Evolutionary conservation across 2,797 vertebrate species (phyloP), one percentile per base, ranked within the genome.

Genomic region (Furcifer pardalis): DNA sequence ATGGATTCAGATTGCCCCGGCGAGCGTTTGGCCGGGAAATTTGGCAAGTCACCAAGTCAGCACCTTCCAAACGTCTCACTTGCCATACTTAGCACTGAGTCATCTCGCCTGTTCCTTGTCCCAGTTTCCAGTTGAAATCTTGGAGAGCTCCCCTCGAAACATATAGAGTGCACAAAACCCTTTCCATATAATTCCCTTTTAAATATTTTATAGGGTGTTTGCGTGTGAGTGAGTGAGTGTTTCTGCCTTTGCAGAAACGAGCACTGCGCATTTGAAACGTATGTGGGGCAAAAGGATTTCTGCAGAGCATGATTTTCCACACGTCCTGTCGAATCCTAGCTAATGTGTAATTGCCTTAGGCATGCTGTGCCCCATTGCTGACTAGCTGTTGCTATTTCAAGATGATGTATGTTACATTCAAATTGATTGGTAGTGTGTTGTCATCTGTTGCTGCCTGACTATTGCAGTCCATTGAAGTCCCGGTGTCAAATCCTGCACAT

Each of bases 61-160:
- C n/a, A 35, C 87, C 86, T 82, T 79, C 49, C 85, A 89, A 68
- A 19, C 2, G 2, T 62, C 60, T 88, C 87, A 62, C 17, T 69
- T 84, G 60, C 83, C 46, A 63, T 75, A 17, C 71, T 63, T 56
- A 72, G 63, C 75, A 17, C 15, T 0, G 0, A 44, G 3, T 74
- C 32, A 5, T 35, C 0, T 73, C 2, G 35, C 60, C 6, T 75
- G 0, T 72, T 77, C 30, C 30, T 81, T 76, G 32, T 87, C 65
- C 82, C 84, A 27, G 10, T 87, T 91, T 86, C 76, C 86, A 25
- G 37, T 56, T 56, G 84, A 3, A 74, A 81, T 25, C 44, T 44
- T 82, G 35, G 42, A 74, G 42, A n/a, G 60, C 37, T 65, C 13
- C n/a, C 19, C 40, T 83, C 68, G 44, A 68, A 42, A 35, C 32